Evolutionary conservation across 92 coral and sea anemone genomes (phyloP), one percentile per base, ranked within the genome.

Genomic region (Pocillopora meandrina): DNA sequence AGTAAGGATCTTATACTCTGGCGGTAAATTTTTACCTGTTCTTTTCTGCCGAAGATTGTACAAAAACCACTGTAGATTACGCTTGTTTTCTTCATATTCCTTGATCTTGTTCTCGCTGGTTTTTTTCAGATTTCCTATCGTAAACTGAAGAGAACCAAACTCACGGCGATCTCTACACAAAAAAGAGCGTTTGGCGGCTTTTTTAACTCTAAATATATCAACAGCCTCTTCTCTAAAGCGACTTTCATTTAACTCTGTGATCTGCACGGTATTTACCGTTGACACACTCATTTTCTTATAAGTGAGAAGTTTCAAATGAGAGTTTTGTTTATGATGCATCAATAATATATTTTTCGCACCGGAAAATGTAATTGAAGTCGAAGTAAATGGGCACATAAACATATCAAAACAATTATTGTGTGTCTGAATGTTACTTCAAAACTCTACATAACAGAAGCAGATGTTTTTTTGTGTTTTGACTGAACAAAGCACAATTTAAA

Each of bases 121-220:
- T 74, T 47, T 83, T 63, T 47, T 26, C 7, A 83, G 60, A 73
- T 52, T 56, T 15, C 80, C 63, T 34, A 83, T 65, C 60, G 72
- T 42, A 19, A 80, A 73, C 56, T 83, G 72, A 2, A 83, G 80
- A 14, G 49, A 52, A 26, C 74, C 64, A 61, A 26, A 61, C 71
- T 83, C 86, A 17, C 80, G 86, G 15, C 86, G 79, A 20, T 83
- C 86, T 17, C 31, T 73, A 73, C 80, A 62, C 71, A 83, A 63
- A 83, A 83, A 83, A 21, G 58, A 62, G 8, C 86, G 79, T 33
- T 64, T 83, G 18, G 86, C 73, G 2, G 76, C 74, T 16, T 83
- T 83, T 21, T 83, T 75, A 10, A 73, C 86, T 49, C 86, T 12
- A 52, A 83, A 83, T 59, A 83, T 62, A 83, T 83, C 79, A 56